These are phyloP conservation scores for Gila robusta DNA, from an alignment of 2,797 vertebrate species.

Conservation along the genomic window DNA sequence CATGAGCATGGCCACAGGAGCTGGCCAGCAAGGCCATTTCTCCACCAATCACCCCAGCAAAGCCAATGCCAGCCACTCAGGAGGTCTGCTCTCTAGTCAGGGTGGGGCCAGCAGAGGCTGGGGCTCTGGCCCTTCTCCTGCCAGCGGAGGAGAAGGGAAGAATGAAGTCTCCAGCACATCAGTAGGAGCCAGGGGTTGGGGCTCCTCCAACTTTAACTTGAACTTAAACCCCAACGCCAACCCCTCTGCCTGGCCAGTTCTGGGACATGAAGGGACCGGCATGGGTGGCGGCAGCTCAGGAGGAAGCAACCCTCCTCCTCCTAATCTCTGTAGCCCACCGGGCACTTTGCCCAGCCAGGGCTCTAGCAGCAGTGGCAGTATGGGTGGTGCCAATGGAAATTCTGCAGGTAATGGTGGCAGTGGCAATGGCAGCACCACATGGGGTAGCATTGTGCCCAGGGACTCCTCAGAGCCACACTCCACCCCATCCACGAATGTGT, in stretches of 20 bases:
- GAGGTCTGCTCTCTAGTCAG: constrained; percentile 85
- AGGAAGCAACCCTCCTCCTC: constrained; percentile 84
- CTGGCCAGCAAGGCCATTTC: constrained; percentile 86
- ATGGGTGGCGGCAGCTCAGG: constrained; percentile 91
- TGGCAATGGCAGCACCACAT: constrained; percentile 86
- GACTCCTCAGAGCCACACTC: constrained; percentile 85
- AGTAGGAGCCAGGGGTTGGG: constrained; percentile 88
- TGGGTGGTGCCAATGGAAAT: constrained; percentile 81
- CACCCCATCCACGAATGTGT: constrained; percentile 94
- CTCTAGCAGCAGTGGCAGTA: constrained; percentile 65
- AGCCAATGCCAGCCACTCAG: constrained; percentile 84
- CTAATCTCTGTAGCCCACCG: constrained; percentile 75
- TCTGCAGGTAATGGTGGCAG: constrained; percentile 86
- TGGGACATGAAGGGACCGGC: constrained; percentile 91
- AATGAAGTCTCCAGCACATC: constrained; percentile 85
- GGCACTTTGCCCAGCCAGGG: constrained; percentile 54
- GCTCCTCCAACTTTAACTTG: constrained; percentile 95
- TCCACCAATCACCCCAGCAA: constrained; percentile 87
- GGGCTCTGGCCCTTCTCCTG: constrained; percentile 80
- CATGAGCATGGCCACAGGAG: constrained; percentile 95
- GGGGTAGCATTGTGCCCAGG: constrained; percentile 89
- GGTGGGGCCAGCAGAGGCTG: constrained; percentile 89
- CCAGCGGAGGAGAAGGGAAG: constrained; percentile 82
- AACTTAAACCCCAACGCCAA: constrained; percentile 98
- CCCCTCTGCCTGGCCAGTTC: constrained; percentile 95